A percentile compares a stretch with the other conserved stretches of the same genome.
Evolutionary conservation across 92 coral and sea anemone species (phyloP).

Genomic region (Phenganax marumi): DNA sequence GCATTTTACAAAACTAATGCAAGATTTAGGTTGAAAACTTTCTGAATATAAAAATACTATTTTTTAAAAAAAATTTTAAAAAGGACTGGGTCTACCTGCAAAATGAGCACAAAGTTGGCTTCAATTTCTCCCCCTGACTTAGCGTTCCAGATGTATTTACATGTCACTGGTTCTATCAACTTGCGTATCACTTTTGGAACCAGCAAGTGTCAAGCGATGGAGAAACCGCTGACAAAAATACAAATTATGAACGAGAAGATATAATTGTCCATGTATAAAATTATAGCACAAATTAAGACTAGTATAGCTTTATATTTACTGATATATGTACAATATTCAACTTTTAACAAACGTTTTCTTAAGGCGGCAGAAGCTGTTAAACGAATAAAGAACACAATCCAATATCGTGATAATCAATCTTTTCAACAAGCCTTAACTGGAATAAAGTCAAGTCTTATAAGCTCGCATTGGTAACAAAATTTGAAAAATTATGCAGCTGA

Average conservation of each 20-base stretch:
- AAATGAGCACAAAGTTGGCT: too few species aligned
- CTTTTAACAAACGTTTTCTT: neutral
- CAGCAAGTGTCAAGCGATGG: neutral
- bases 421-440: conserved; percentile 36
- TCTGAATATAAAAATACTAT: too few species aligned
- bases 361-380: conserved; percentile 11
- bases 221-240: neutral
- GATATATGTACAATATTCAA: neutral
- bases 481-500: neutral
- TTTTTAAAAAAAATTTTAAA: too few species aligned
- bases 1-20: too few species aligned
- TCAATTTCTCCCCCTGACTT: too few species aligned
- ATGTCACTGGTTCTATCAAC: too few species aligned
- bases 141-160: too few species aligned
- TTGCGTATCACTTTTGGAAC: too few species aligned
- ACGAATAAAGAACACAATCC: conserved; percentile 20
- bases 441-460: conserved; percentile 12
- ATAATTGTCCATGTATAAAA: conserved; percentile 16
- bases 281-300: neutral
- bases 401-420: conserved; percentile 34
- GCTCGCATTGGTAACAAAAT: conserved; percentile 32
- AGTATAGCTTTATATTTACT: neutral
- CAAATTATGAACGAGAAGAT: conserved; percentile 17
- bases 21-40: too few species aligned
- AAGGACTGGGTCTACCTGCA: too few species aligned